Conservation (phyloP, 1,140 invertebrate species). For the Semibalanus balanoides region DNA sequence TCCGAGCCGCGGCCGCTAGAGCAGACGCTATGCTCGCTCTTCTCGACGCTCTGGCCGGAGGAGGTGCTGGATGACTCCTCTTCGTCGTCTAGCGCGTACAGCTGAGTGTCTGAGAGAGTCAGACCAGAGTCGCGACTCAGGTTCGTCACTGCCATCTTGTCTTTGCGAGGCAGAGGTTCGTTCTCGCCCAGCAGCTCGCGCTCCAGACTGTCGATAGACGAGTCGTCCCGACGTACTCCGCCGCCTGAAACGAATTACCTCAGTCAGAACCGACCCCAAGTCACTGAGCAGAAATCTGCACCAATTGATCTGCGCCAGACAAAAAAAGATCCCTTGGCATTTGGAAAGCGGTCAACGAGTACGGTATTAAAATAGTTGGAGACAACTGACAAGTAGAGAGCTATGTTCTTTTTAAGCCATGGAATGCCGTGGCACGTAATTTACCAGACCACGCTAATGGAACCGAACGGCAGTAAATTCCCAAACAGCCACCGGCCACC, state of each 20-base stretch:
- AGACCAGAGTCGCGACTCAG: constrained; percentile 71
- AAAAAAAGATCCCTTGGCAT: no score
- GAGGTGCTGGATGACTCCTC: constrained; percentile 34
- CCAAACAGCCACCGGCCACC: no score
- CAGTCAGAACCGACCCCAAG: no score
- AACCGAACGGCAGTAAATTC: no score
- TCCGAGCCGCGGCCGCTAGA: constrained; percentile 17
- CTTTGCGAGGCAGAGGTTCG: constrained; percentile 51
- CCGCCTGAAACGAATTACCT: constrained; percentile 21
- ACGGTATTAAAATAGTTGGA: no score
- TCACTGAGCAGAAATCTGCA: no score
- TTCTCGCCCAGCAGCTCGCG: constrained; percentile 31
- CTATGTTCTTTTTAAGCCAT: no score
- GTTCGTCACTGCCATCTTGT: constrained; percentile 55
- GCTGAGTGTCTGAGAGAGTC: constrained; percentile 63
- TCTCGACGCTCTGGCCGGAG: constrained; percentile 35
- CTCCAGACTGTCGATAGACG: constrained; percentile 68
- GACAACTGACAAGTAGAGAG: no score
- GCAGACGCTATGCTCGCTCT: constrained; percentile 13
- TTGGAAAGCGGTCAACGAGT: no score
- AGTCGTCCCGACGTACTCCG: constrained; percentile 45
- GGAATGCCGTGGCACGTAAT: no score
- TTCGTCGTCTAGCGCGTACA: constrained; percentile 53
- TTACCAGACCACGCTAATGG: no score
- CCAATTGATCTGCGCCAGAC: no score